phyloP scores from a whole-genome alignment of 2,113 vertebrate species.

The Solenodon paradoxus region DNA sequence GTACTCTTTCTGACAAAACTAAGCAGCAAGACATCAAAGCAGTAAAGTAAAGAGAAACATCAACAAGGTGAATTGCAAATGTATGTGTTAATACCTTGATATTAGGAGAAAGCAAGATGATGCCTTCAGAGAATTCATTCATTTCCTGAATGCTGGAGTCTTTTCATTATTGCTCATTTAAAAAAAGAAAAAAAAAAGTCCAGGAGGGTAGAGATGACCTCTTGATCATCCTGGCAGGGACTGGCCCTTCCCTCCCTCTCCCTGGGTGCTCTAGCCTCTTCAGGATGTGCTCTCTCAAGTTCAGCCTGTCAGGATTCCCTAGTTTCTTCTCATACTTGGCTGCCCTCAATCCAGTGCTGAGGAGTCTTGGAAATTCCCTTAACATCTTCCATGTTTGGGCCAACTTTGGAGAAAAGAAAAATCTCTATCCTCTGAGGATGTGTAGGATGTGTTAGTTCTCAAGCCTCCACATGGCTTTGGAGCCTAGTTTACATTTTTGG shows the following conservation, averaged over 20 bases:
- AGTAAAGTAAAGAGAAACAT: constrained; percentile 1
- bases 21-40: constrained; percentile 11
- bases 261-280: not conserved
- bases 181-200: not conserved
- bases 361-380: not conserved
- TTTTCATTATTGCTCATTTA: not conserved
- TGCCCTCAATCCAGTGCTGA: not conserved
- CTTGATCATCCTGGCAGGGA: not conserved
- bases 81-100: not conserved
- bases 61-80: not conserved
- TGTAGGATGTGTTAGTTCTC: not conserved
- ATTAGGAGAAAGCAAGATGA: not conserved
- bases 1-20: not conserved
- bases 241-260: not conserved
- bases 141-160: not conserved
- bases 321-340: not conserved
- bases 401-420: not conserved
- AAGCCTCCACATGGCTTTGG: not conserved
- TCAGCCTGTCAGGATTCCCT: not conserved
- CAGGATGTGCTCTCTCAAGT: not conserved
- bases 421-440: not conserved
- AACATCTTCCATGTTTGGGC: not conserved
- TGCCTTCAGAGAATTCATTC: not conserved
- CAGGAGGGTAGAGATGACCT: not conserved
- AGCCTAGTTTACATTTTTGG: not conserved